Evolutionary conservation across 2,888 invertebrate species (phyloP).

Genomic region (Polydrusus tereticollis): DNA sequence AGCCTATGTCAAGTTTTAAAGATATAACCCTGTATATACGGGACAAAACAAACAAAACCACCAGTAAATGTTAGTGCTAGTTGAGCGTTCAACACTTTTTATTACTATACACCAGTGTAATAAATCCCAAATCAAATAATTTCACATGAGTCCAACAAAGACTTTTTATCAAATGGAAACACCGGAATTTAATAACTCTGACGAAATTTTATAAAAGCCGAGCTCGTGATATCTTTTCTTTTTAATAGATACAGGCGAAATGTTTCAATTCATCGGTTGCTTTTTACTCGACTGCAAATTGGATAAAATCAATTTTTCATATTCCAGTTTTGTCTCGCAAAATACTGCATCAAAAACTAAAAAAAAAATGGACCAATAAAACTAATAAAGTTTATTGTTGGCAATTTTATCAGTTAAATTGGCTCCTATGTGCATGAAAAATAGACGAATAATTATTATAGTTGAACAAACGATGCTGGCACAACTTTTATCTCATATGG

Average conservation of each 20-base stretch:
- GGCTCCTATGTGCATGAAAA: not conserved
- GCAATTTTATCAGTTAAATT: not conserved
- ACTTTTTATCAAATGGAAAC: too few relatives aligned
- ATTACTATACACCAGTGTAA: too few relatives aligned
- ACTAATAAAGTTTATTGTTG: not conserved
- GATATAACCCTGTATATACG: too few relatives aligned
- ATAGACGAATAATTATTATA: not conserved
- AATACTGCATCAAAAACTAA: not conserved
- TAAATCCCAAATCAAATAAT: too few relatives aligned
- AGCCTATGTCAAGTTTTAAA: too few relatives aligned
- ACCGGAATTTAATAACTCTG: too few relatives aligned
- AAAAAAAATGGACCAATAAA: not conserved
- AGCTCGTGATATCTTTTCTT: not conserved
- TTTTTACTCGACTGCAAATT: slow-evolving; percentile 18
- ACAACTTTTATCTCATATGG: not conserved
- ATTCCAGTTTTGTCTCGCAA: not conserved
- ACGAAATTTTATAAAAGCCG: not conserved
- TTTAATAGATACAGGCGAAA: not conserved
- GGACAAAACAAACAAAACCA: too few relatives aligned
- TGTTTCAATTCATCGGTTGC: slow-evolving; percentile 16
- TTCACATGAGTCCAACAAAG: too few relatives aligned
- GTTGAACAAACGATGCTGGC: not conserved
- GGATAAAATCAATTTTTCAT: slow-evolving; percentile 32
- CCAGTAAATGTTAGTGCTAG: too few relatives aligned
- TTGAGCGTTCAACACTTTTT: too few relatives aligned